Base-by-base conservation (phyloP, 2,888 invertebrate species). In the Phasia obesa region DNA sequence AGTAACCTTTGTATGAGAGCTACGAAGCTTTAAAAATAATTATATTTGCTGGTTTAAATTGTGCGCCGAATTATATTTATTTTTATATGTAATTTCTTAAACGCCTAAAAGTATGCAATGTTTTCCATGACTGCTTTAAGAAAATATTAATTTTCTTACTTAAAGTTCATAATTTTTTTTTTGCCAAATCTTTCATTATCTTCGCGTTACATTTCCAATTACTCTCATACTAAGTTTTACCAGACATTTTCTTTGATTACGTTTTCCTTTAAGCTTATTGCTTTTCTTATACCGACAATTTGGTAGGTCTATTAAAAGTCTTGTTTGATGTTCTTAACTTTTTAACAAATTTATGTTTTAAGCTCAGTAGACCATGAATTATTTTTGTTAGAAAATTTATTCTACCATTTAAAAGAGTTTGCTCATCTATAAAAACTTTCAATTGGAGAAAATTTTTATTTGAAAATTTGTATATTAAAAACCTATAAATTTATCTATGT, bases 301-400 rank as follows among this genome's bases (percentile, higher is more conserved):
- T 17, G 1, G 1, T 27, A 3, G 27, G 4, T 11, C 9, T 15
- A n/a, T 55, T 55, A 27, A 9, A 27, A n/a, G 11, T 9, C 1
- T 3, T 55, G 7, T 55, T 27, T 55, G 6, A 2, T 51, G 11
- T 7, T 6, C 17, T 6, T 17, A 17, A 44, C 1, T n/a, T 44
- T 44, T 4, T 44, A 47, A 47, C 4, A 17, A 51, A 53, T 25
- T 35, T n/a, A n/a, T 7, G 51, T 21, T 49, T 35, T 25, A 59
- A 38, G 35, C 25, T 60, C 35, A 38, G 15, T 25, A 57, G 47
- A 70, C 70, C 17, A 51, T 49, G 17, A 27, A 9, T 15, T 49
- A 60, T 71, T 13, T 31, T 57, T 11, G 19, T 19, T 55, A 4
- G n/a, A 19, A 19, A 27, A 13, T 5, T 11, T n/a, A 1, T 11